phyloP scores from a whole-genome alignment of 2,113 vertebrate species.

The Progne subis region DNA sequence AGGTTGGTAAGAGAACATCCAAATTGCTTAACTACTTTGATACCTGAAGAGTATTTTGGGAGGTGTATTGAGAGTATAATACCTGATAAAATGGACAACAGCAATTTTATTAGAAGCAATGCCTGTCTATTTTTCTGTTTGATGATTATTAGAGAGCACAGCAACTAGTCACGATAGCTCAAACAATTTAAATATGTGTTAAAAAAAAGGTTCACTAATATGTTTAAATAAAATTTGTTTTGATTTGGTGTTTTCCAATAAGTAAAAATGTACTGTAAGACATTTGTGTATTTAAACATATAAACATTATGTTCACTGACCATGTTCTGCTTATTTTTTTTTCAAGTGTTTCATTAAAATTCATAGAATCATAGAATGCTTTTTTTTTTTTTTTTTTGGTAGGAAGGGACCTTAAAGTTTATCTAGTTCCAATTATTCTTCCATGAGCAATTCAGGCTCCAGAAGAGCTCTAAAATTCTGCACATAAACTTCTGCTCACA shows the following conservation, averaged over 20 bases:
- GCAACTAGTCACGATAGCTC: neutral
- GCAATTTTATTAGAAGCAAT: neutral
- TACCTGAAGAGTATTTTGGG: neutral
- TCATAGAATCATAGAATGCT: too few species aligned
- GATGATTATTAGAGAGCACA: neutral
- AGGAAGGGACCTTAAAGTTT: neutral
- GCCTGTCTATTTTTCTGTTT: neutral
- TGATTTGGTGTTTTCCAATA: neutral
- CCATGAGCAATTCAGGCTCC: neutral
- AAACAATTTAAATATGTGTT: neutral
- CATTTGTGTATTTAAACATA: neutral
- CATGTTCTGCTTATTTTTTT: neutral
- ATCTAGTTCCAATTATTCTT: neutral
- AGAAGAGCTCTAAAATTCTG: neutral
- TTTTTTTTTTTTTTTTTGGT: neutral
- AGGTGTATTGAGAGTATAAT: neutral
- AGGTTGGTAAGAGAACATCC: neutral
- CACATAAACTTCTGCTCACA: neutral
- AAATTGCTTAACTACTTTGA: neutral
- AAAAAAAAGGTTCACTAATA: neutral
- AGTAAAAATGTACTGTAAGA: neutral
- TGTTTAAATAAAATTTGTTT: neutral
- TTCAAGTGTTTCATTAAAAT: neutral
- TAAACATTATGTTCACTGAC: neutral
- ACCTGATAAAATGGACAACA: neutral